These are phyloP conservation scores for Rattus norvegicus DNA, from an alignment of 2,113 vertebrate species.

Conservation along the genomic window DNA sequence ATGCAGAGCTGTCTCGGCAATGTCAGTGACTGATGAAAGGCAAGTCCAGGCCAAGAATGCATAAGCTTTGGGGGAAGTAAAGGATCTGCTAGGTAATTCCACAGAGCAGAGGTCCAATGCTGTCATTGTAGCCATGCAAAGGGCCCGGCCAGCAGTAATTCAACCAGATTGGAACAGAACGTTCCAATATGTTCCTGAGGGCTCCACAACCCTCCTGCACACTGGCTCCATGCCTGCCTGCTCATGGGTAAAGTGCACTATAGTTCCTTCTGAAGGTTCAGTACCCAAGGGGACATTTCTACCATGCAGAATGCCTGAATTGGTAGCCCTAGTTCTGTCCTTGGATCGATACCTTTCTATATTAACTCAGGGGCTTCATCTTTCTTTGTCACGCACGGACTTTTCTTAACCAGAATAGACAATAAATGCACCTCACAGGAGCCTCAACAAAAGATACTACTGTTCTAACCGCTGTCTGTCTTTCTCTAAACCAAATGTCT, in stretches of 20 bases:
- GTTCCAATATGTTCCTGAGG: neutral
- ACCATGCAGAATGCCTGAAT: neutral
- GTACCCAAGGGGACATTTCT: neutral
- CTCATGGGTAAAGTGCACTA: neutral
- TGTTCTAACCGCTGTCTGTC: neutral
- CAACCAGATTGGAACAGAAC: neutral
- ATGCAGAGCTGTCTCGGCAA: neutral
- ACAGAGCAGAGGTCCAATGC: neutral
- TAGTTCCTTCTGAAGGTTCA: neutral
- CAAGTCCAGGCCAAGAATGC: neutral
- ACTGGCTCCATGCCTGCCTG: neutral
- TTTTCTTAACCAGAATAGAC: neutral
- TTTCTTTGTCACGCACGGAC: neutral
- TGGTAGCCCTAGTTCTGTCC: neutral
- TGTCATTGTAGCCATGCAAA: neutral
- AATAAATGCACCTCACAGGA: neutral
- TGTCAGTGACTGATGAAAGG: constrained; percentile 45
- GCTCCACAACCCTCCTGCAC: too few species aligned
- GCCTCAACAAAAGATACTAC: neutral
- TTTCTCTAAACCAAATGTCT: neutral
- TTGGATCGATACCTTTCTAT: neutral
- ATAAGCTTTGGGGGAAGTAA: neutral
- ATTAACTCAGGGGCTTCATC: constrained; percentile 10
- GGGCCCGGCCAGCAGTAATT: neutral
- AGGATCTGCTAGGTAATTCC: neutral